Evolutionary conservation across 2,888 invertebrate genomes (phyloP), one percentile per base, ranked within the genome.

Genomic region (Machimus rusticus): DNA sequence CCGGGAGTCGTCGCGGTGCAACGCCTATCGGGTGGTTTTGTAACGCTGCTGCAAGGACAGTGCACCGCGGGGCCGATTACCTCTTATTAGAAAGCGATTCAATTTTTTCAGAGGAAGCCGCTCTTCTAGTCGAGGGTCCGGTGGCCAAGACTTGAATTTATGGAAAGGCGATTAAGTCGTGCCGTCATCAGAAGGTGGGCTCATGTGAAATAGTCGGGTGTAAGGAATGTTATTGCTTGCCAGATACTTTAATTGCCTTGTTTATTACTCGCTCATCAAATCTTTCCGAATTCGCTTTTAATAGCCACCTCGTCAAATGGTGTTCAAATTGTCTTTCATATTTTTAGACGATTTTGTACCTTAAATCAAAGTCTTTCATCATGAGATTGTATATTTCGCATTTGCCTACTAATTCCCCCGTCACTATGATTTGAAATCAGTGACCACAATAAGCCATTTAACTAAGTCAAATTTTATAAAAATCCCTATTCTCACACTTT

Each of bases 1-100:
- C 37, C 34, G n/a, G 37, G n/a, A 23, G 37, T n/a, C 14, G 76
- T 39, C 5, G n/a, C 76, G 14, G 12, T n/a, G 28, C n/a, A 76
- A 31, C 76, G 39, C 76, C 76, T n/a, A n/a, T 28, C 28, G 66
- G 66, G 66, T 66, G 66, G 66, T 66, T 28, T 66, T 28, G 66
- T 39, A 76, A 76, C 76, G 43, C 14, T 1, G 16, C 43, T 81
- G 81, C 51, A 81, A 81, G 81, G 81, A 81, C 81, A 23, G 19
- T 81, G 43, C 39, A 81, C 76, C n/a, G 51, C 5, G 19, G 12
- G 79, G 81, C 51, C 51, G 51, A 28, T 81, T 51, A 81, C 81
- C 81, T 81, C 28, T 81, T 51, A 46, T 34, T 51, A 55, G 81
- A 81, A 81, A 81, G 81, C 81, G 51, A 51, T 81, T 81, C 66